Evolutionary conservation across 2,113 vertebrate species (phyloP), one percentile per base, ranked within the genome.

Genomic region (Elanoides forficatus): DNA sequence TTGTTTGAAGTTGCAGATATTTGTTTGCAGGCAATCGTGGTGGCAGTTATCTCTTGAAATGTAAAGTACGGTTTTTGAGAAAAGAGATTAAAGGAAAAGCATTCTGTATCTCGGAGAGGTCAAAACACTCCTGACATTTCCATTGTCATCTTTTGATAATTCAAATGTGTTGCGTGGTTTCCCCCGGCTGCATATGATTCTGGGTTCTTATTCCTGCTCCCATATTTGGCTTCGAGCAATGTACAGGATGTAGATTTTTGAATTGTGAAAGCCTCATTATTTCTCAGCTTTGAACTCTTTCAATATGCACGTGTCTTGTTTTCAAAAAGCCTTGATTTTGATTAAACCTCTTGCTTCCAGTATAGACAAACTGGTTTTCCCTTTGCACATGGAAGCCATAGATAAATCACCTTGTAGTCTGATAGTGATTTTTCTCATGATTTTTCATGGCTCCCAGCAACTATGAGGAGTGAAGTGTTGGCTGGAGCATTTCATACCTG

Each of bases 251-350:
- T 63, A 53, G 60, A 48, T 53, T 73, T 79, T 81, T 95, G n/a
- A 93, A 63, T 70, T 95, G 67, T 32, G 83, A 95, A 97, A 93
- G 84, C 76, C 63, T 97, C 72, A 58, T 97, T 97, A 78, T 97
- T 96, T 95, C 80, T 94, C 74, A 90, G 73, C 86, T 97, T 97
- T 91, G 73, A 96, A 36, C 76, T 96, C 84, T 70, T 75, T 58
- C 70, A 90, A 81, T 88, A 43, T 87, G 60, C 55, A 56, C 74
- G 67, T 91, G 56, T 92, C 66, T 66, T 86, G 25, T 86, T 95
- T 94, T 58, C 45, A 42, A 22, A 85, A 97, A 88, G 80, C 91
- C 66, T 90, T 78, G 82, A 95, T 98, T 98, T 96, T 88, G 63
- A 88, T 97, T 95, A 96, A 97, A 92, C 53, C 45, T 60, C 68